Conservation (phyloP, 2,888 invertebrate genomes). For the Schizotus pectinicornis region DNA sequence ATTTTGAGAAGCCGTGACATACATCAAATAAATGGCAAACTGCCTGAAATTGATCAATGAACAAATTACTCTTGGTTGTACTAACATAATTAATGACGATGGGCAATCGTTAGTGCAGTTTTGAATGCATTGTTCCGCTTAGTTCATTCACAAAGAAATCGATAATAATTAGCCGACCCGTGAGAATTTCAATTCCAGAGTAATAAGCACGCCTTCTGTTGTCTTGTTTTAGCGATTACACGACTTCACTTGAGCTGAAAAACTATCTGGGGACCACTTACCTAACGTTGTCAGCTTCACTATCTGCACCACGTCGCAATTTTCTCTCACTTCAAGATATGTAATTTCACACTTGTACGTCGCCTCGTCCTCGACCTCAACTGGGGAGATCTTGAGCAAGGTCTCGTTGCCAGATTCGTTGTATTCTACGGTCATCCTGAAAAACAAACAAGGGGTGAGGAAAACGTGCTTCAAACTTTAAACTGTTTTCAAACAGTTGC, state of each 20-base stretch:
- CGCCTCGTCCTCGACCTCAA: constrained; percentile 77
- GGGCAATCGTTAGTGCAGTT: no score
- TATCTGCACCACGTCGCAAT: constrained; percentile 81
- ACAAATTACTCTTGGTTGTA: no score
- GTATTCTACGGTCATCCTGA: constrained; percentile 75
- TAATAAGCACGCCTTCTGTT: neutral
- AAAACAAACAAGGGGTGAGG: constrained; percentile 42
- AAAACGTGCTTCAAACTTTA: neutral
- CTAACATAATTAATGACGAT: no score
- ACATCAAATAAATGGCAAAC: no score
- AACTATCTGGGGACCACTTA: constrained; percentile 61
- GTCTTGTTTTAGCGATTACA: neutral
- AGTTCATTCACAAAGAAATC: neutral
- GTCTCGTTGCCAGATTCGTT: constrained; percentile 69
- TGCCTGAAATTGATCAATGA: no score
- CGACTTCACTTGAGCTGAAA: neutral
- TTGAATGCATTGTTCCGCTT: neutral
- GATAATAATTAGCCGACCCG: no score
- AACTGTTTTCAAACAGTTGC: neutral
- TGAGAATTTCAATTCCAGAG: neutral
- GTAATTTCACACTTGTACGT: constrained; percentile 85
- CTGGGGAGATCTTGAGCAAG: constrained; percentile 70
- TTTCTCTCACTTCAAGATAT: constrained; percentile 78
- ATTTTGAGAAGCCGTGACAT: no score
- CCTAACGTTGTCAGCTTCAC: constrained; percentile 80